phyloP scores from a whole-genome alignment of 2,797 vertebrate genomes.

The Pelodytes ibericus region DNA sequence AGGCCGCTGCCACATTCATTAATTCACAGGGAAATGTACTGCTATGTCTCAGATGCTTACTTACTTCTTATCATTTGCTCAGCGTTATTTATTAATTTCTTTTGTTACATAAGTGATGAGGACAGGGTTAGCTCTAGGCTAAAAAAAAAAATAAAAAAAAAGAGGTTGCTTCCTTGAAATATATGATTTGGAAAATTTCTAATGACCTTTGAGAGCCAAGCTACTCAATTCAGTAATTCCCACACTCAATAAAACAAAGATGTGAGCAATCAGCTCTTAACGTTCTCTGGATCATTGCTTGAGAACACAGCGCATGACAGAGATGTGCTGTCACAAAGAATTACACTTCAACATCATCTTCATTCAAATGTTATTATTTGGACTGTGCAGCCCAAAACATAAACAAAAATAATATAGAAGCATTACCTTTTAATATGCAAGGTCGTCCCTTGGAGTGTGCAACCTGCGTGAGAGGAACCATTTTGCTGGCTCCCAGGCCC shows the following conservation, averaged over 20 bases:
- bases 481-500: too few species aligned
- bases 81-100: slow-evolving; percentile 59
- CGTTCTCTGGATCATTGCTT: slow-evolving; percentile 59
- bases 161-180: slow-evolving; percentile 50
- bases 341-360: slow-evolving; percentile 22
- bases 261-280: slow-evolving; percentile 58
- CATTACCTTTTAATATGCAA: background rate
- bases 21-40: slow-evolving; percentile 56
- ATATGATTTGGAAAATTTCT: slow-evolving; percentile 52
- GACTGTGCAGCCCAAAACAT: background rate
- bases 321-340: slow-evolving; percentile 48
- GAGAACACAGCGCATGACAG: slow-evolving; percentile 56
- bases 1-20: slow-evolving; percentile 46
- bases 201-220: slow-evolving; percentile 52
- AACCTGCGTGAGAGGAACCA: too few species aligned
- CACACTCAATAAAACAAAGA: slow-evolving; percentile 62
- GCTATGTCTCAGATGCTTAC: slow-evolving; percentile 58
- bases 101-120: slow-evolving; percentile 56
- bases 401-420: background rate
- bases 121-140: slow-evolving; percentile 41
- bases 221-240: slow-evolving; percentile 50
- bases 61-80: slow-evolving; percentile 57
- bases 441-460: too few species aligned
- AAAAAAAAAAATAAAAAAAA: slow-evolving; percentile 18
- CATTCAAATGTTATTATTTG: slow-evolving; percentile 19